phyloP scores from a whole-genome alignment of 2,797 vertebrate genomes.

The Fistularia commersonii region DNA sequence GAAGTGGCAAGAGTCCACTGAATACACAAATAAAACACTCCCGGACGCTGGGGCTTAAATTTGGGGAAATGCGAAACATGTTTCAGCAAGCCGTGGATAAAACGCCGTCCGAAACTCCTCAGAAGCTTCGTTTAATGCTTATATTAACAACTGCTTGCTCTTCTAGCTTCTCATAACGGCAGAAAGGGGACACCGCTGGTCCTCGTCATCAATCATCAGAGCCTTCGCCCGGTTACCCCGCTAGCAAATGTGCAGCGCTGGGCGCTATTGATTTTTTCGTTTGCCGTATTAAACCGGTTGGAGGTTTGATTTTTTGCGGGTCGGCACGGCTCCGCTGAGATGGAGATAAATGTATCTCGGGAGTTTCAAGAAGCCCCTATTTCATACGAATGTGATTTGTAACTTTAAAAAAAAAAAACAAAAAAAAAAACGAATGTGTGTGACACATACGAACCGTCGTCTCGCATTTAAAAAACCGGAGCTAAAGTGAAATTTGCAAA shows the following conservation, averaged over 20 bases:
- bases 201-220: conserved; percentile 64
- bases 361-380: conserved; percentile 17
- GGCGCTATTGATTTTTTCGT: conserved; percentile 50
- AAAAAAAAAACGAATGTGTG: too few relatives aligned
- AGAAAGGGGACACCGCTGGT: conserved; percentile 46
- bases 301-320: conserved; percentile 51
- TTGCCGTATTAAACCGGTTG: conserved; percentile 37
- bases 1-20: background rate
- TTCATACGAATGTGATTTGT: background rate
- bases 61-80: conserved; percentile 24
- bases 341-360: conserved; percentile 33
- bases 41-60: conserved; percentile 13
- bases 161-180: conserved; percentile 46
- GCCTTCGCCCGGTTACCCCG: conserved; percentile 53
- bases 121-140: conserved; percentile 65
- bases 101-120: conserved; percentile 49
- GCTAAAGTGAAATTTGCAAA: too few relatives aligned
- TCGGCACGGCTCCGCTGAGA: conserved; percentile 10
- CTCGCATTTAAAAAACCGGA: too few relatives aligned
- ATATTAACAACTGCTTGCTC: conserved; percentile 50
- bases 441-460: too few relatives aligned
- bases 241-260: conserved; percentile 48
- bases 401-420: background rate
- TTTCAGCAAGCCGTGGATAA: conserved; percentile 66
- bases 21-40: conserved; percentile 4